These are phyloP conservation scores for Phalacrocorax pelagicus DNA, from an alignment of 2,113 vertebrate genomes.

Conservation along the genomic window DNA sequence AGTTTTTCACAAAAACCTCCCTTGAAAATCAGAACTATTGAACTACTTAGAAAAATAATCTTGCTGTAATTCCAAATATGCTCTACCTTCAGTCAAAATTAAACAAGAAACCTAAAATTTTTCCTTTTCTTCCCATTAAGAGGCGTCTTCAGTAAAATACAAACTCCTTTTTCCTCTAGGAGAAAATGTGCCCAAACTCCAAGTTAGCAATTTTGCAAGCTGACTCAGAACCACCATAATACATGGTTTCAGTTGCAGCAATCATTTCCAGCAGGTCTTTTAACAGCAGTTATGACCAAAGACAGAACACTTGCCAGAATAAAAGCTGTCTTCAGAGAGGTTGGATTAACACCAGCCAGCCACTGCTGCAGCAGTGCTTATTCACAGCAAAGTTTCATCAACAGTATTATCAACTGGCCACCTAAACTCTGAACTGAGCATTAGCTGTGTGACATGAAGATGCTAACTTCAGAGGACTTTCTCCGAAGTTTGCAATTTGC, in stretches of 20 bases:
- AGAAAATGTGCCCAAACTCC: not conserved
- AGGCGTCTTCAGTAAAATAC: not conserved
- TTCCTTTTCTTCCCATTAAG: not conserved
- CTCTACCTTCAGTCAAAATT: not conserved
- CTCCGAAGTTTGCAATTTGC: not conserved
- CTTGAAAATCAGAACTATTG: not conserved
- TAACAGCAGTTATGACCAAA: not conserved
- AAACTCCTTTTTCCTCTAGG: not conserved
- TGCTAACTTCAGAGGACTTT: not conserved
- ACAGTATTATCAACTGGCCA: not conserved
- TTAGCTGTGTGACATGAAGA: not conserved
- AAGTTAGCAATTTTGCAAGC: not conserved
- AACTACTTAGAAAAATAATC: not conserved
- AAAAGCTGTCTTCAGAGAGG: not conserved
- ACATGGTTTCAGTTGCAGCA: not conserved
- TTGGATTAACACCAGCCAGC: not conserved
- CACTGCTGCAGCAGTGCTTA: not conserved
- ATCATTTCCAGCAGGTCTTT: not conserved
- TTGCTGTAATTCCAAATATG: not conserved
- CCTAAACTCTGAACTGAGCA: not conserved
- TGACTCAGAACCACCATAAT: not conserved
- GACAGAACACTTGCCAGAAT: not conserved
- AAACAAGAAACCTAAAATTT: not conserved
- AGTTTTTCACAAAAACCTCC: not conserved
- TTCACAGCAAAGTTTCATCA: not conserved